A percentile compares a stretch with the other conserved stretches of the same genome.
Conservation (phyloP, 2,888 invertebrate genomes). For the Diogma glabrata region DNA sequence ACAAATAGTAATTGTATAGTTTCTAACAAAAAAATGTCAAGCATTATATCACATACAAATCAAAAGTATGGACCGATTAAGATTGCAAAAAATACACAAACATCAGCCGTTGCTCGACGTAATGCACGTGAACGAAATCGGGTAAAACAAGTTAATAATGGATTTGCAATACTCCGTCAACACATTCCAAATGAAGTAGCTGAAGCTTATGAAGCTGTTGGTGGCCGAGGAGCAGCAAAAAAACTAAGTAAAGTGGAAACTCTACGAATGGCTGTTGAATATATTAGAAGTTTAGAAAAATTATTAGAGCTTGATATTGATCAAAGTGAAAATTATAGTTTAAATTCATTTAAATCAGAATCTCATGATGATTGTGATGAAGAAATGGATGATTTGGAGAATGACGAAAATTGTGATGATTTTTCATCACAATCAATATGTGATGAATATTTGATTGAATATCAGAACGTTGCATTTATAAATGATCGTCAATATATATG, state of each 20-base stretch:
- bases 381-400: neutral
- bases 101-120: constrained; percentile 72
- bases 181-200: constrained; percentile 79
- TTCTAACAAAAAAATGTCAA: neutral
- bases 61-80: neutral
- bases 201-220: constrained; percentile 51
- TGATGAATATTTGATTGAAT: neutral
- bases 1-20: neutral
- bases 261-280: constrained; percentile 79
- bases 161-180: constrained; percentile 75
- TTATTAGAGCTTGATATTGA: constrained; percentile 36
- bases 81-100: constrained; percentile 41
- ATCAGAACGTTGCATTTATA: constrained; percentile 23
- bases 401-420: constrained; percentile 6
- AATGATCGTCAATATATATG: constrained; percentile 46
- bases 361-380: constrained; percentile 5
- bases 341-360: constrained; percentile 5
- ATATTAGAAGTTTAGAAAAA: constrained; percentile 70
- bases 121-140: constrained; percentile 89
- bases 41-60: too few species aligned
- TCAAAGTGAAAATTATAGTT: constrained; percentile 4
- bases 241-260: constrained; percentile 84
- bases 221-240: constrained; percentile 52
- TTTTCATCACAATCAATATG: neutral
- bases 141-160: constrained; percentile 86